Evolutionary conservation across 2,888 invertebrate genomes (phyloP), one percentile per base, ranked within the genome.

Genomic region (Caenorhabditis macrosperma): DNA sequence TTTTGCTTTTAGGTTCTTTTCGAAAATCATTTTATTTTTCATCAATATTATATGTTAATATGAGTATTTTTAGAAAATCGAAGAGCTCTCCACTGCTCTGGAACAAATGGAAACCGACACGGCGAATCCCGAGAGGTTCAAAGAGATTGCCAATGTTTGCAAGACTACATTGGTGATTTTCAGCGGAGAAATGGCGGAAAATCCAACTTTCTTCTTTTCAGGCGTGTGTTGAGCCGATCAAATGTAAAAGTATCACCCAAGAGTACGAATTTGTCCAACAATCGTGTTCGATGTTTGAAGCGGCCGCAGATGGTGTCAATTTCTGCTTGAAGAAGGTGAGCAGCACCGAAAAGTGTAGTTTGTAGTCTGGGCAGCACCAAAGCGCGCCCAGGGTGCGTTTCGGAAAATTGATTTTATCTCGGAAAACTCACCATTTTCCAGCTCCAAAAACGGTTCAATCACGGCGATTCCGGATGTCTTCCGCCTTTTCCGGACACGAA

Each of bases 231-330:
- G 30, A 24, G 9, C 68, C 68, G 0, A 59, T 69, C 15, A 69
- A 69, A 52, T 69, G 68, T 9, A 69, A 69, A 41, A 50, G 59
- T 0, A 59, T 60, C 15, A 52, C 24, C 5, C 20, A 50, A 2
- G 60, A 60, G 6, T 69, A 60, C 52, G 60, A 69, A 22, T 69
- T 52, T 38, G 52, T 69, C 2, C 38, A 69, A 28, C 20, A 17
- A 1, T 52, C 59, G 1, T 69, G 68, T 28, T 20, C 35, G 0
- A 22, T 69, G 20, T 50, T 69, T 6, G 52, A 69, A 5, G 10
- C 22, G 17, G 67, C 67, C 4, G 57, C 35, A 3, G 38, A 48
- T 20, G 48, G 35, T 12, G 35, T 48, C 7, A 68, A 57, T 26
- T 17, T 48, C 12, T 68, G 67, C 17, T 26, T 68, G 35, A 57